Evolutionary conservation across 2,888 invertebrate species (phyloP).

Genomic region (Athalia cordata): DNA sequence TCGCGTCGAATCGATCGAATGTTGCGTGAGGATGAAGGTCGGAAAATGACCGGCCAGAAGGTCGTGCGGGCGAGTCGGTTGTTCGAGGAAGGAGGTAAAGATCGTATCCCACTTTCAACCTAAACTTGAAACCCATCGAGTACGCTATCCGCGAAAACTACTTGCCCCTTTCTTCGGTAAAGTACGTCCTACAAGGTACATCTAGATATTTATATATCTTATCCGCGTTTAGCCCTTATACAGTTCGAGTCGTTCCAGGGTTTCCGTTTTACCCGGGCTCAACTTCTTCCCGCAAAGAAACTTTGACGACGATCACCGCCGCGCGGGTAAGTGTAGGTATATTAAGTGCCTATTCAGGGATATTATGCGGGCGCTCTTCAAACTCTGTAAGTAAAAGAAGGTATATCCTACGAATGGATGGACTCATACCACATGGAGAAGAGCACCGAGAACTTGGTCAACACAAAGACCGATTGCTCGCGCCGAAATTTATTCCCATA

Average conservation of each 20-base stretch:
- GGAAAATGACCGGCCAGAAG: constrained; percentile 20
- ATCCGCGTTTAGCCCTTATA: constrained; percentile 26
- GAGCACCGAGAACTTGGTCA: not conserved
- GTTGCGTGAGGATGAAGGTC: not conserved
- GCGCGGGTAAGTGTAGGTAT: constrained; percentile 8
- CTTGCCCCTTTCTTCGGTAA: constrained; percentile 27
- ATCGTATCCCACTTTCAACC: constrained; percentile 22
- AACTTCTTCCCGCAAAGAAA: constrained; percentile 33
- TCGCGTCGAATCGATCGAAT: too few relatives aligned
- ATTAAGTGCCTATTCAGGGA: constrained; percentile 2
- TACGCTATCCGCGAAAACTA: constrained; percentile 29
- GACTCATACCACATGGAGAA: too few relatives aligned
- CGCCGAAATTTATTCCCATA: too few relatives aligned
- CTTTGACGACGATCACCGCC: not conserved
- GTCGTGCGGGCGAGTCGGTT: constrained; percentile 23
- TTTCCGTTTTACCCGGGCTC: constrained; percentile 26
- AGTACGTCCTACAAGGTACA: not conserved
- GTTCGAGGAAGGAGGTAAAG: not conserved
- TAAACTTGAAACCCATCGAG: constrained; percentile 32
- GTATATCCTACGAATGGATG: not conserved
- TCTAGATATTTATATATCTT: not conserved
- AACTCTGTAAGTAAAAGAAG: not conserved
- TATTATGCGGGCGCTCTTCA: not conserved
- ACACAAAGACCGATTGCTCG: not conserved
- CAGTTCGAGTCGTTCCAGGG: constrained; percentile 2